These are phyloP conservation scores for Argyrosomus japonicus DNA, from an alignment of 2,113 vertebrate genomes.

Conservation along the genomic window DNA sequence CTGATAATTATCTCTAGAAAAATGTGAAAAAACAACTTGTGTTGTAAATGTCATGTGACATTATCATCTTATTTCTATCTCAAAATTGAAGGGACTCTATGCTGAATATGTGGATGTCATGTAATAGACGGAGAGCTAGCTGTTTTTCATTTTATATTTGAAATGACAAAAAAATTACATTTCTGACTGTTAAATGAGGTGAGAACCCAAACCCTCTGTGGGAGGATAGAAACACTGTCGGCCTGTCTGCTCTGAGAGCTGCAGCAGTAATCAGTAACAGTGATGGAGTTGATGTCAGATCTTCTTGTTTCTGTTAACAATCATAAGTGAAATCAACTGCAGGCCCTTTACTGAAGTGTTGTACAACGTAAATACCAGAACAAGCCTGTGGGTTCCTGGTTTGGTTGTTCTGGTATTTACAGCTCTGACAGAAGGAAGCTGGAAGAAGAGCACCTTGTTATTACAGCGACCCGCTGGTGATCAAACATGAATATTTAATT, in stretches of 20 bases:
- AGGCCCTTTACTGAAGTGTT: conserved; percentile 6
- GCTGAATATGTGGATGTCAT: neutral
- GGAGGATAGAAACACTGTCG: neutral
- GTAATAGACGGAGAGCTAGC: neutral
- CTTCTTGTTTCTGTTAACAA: conserved; percentile 14
- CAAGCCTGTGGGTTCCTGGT: neutral
- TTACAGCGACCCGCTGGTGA: neutral
- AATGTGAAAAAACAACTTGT: neutral
- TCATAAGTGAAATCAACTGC: conserved; percentile 1
- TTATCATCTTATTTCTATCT: too few relatives aligned
- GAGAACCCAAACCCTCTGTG: conserved; percentile 19
- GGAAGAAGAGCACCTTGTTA: neutral
- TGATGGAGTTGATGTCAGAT: conserved; percentile 29
- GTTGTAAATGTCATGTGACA: too few relatives aligned
- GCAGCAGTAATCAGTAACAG: conserved; percentile 6
- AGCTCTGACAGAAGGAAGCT: neutral
- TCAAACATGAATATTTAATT: neutral
- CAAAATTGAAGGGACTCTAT: neutral
- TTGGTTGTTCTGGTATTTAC: conserved; percentile 1
- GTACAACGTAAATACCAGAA: neutral
- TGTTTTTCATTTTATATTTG: neutral
- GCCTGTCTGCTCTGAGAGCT: neutral
- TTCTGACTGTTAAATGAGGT: conserved; percentile 7
- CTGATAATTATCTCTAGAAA: neutral
- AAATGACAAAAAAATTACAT: neutral